Conservation (phyloP, 2,113 vertebrate species). For the Tyrannus savana region DNA sequence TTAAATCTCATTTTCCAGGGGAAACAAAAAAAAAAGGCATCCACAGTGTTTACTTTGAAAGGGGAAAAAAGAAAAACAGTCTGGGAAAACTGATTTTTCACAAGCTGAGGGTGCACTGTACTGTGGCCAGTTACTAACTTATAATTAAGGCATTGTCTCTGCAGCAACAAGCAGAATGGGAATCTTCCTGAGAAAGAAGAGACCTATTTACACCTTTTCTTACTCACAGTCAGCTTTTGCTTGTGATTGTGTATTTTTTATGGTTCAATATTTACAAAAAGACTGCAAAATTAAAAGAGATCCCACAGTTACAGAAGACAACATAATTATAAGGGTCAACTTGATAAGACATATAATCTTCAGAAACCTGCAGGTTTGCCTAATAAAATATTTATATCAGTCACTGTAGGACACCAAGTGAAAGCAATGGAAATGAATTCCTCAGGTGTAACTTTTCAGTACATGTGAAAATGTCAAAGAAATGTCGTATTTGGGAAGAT, state of each 20-base stretch:
- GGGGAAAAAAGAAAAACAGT: not conserved
- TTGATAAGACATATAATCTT: constrained; percentile 85
- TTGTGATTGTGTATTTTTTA: constrained; percentile 55
- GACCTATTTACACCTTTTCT: constrained; percentile 43
- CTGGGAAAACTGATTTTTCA: not conserved
- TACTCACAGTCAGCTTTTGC: constrained; percentile 26
- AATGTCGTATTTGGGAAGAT: not conserved
- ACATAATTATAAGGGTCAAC: constrained; percentile 84
- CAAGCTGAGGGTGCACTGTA: not conserved
- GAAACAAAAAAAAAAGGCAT: not conserved
- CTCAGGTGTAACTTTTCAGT: constrained; percentile 51
- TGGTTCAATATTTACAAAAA: constrained; percentile 80
- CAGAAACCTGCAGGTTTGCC: constrained; percentile 78
- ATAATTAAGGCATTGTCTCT: not conserved
- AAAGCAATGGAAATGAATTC: constrained; percentile 52
- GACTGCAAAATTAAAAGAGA: constrained; percentile 76
- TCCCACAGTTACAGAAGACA: constrained; percentile 78
- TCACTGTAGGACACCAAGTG: constrained; percentile 77
- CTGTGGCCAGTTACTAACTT: not conserved
- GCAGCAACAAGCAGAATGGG: not conserved
- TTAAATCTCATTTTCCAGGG: not conserved
- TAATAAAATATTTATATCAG: constrained; percentile 84
- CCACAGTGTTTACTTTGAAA: not conserved
- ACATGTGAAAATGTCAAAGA: constrained; percentile 29
- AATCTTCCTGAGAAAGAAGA: not conserved